Percentiles rank a stretch among this genome's conserved stretches.
Conservation (phyloP, 2,113 vertebrate species). For the Lates calcarifer region DNA sequence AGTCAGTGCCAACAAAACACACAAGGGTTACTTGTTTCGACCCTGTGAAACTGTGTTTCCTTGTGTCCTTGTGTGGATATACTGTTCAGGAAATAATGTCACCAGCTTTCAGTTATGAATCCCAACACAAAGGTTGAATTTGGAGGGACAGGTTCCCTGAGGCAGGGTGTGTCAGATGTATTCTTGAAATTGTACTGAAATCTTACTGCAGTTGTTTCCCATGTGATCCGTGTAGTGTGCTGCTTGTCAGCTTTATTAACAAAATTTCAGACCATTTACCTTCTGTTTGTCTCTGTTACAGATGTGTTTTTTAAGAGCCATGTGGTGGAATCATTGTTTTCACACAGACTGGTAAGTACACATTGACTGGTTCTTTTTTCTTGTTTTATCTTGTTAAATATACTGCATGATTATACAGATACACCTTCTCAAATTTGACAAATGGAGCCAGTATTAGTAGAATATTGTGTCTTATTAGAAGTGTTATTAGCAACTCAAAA, state of each 20-base stretch:
- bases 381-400: not conserved
- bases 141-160: conserved; percentile 9
- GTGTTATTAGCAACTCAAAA: conserved; percentile 7
- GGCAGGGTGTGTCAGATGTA: not conserved
- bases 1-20: not conserved
- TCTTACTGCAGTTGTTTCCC: not conserved
- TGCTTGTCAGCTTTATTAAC: not conserved
- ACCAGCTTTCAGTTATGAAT: conserved; percentile 14
- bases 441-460: not conserved
- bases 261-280: conserved; percentile 4
- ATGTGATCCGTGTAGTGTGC: not conserved
- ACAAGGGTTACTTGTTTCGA: not conserved
- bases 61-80: not conserved
- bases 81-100: not conserved
- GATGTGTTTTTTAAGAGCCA: conserved; percentile 46
- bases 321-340: conserved; percentile 43
- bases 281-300: conserved; percentile 34
- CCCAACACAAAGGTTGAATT: not conserved
- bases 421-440: not conserved
- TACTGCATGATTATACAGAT: not conserved
- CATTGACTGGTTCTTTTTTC: not conserved
- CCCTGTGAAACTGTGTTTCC: not conserved
- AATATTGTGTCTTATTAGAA: conserved; percentile 22
- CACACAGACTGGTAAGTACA: conserved; percentile 53
- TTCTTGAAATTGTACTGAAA: not conserved